A percentile compares a stretch with the other conserved stretches of the same genome.
These are phyloP conservation scores for Nerophis lumbriciformis DNA, from an alignment of 2,113 vertebrate species.

Conservation along the genomic window DNA sequence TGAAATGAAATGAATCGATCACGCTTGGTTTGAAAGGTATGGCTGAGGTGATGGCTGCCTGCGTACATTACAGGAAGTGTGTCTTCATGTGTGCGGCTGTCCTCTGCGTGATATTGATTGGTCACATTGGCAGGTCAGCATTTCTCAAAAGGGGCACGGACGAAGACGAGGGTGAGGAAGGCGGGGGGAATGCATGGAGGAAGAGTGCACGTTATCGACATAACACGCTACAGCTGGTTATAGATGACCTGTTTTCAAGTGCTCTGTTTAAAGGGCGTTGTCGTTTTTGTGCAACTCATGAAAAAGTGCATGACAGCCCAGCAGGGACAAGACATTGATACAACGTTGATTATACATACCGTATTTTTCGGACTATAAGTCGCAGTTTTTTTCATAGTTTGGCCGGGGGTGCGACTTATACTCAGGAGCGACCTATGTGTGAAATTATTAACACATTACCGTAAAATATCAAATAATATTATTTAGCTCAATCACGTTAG, in stretches of 20 bases:
- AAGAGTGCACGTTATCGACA: conserved; percentile 27
- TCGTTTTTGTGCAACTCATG: no score
- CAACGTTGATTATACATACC: no score
- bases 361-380: no score
- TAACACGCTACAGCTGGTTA: conserved; percentile 21
- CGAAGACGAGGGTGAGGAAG: conserved; percentile 14
- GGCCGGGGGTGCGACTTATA: no score
- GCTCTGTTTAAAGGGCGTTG: not conserved
- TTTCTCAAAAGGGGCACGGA: conserved; percentile 38
- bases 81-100: conserved; percentile 50
- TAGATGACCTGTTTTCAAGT: conserved; percentile 22
- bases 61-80: conserved; percentile 32
- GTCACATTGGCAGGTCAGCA: conserved; percentile 59
- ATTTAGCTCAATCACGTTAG: no score
- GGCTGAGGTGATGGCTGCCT: conserved; percentile 12
- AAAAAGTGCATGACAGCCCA: no score
- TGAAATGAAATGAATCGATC: conserved; percentile 51
- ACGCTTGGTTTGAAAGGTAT: conserved; percentile 15
- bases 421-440: no score
- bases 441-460: no score
- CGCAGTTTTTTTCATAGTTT: no score
- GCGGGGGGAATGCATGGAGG: conserved; percentile 20
- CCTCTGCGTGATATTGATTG: conserved; percentile 62
- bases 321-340: no score
- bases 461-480: no score